Evolutionary conservation across 2,888 invertebrate species (phyloP), one percentile per base, ranked within the genome.

Genomic region (Lasioglossum marginatum): DNA sequence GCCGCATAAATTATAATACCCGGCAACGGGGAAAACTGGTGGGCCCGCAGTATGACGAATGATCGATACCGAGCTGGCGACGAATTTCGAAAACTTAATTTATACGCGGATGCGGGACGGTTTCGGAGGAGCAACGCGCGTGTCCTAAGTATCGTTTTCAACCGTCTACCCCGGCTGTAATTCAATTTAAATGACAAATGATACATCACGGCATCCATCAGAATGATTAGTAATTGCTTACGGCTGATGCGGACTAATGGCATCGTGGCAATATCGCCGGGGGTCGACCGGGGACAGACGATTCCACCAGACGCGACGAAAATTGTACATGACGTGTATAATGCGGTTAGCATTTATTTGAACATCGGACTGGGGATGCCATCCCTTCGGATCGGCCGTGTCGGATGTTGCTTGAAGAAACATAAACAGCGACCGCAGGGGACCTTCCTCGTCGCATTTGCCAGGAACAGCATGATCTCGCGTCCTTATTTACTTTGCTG

Each of bases 271-370:
- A 90, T 89, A 88, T 83, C 66, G 74, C 43, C 48, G 72, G 73
- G 84, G 81, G 87, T 79, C 60, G 82, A 27, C 4, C 14, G n/a
- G 52, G 34, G 63, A 45, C 73, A 79, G 75, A 82, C 87, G 77
- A 85, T 90, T 83, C 79, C 75, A 82, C 73, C 71, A 23, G 87
- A 77, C 82, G 83, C 84, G 82, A 85, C 80, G 89, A 90, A 87
- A 90, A 90, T 89, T 79, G 73, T 83, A 87, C 88, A 79, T 74
- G 90, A 90, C 85, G 89, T 85, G 82, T 86, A 82, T 89, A 87
- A 90, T 85, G 88, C 79, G 88, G 90, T 90, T 90, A 89, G 90
- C 89, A 88, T 90, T 90, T 89, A 89, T 90, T 90, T 81, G 88
- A 88, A 82, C 82, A 81, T 27, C 73, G 77, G 37, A 57, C 86